phyloP scores from a whole-genome alignment of 2,113 vertebrate species.

The Heterotilapia buettikoferi region DNA sequence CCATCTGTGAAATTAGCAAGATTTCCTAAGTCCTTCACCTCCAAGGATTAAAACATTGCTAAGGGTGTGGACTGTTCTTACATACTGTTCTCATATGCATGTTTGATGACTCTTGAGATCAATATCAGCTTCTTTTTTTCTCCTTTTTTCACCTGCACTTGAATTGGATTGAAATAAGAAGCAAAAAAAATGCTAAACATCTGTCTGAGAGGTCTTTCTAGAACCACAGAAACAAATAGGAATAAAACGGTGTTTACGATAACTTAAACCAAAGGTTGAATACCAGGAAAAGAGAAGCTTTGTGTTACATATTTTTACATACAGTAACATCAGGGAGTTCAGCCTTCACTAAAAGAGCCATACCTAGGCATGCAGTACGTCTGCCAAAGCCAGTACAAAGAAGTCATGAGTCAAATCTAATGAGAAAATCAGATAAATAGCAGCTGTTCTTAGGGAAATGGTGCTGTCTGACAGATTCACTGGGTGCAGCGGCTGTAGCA shows the following conservation, averaged over 20 bases:
- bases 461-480: constrained; percentile 77
- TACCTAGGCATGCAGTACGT: constrained; percentile 27
- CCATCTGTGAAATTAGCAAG: constrained; percentile 85
- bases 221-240: neutral
- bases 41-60: constrained; percentile 78
- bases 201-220: neutral
- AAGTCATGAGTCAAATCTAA: constrained; percentile 76
- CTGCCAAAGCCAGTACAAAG: constrained; percentile 68
- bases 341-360: constrained; percentile 34
- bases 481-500: constrained; percentile 72
- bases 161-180: neutral
- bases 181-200: neutral
- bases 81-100: constrained; percentile 52
- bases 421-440: constrained; percentile 81
- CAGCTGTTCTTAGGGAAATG: constrained; percentile 61
- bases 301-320: constrained; percentile 9
- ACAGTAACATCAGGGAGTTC: constrained; percentile 8
- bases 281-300: neutral
- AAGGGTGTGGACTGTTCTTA: constrained; percentile 64
- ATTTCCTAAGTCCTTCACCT: constrained; percentile 83
- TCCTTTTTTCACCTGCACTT: neutral
- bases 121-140: neutral
- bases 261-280: neutral
- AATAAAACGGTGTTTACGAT: neutral
- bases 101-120: constrained; percentile 51